A percentile compares a stretch with the other conserved stretches of the same genome.
phyloP scores from a whole-genome alignment of 2,888 invertebrate species.

The Chouioia cunea region DNA sequence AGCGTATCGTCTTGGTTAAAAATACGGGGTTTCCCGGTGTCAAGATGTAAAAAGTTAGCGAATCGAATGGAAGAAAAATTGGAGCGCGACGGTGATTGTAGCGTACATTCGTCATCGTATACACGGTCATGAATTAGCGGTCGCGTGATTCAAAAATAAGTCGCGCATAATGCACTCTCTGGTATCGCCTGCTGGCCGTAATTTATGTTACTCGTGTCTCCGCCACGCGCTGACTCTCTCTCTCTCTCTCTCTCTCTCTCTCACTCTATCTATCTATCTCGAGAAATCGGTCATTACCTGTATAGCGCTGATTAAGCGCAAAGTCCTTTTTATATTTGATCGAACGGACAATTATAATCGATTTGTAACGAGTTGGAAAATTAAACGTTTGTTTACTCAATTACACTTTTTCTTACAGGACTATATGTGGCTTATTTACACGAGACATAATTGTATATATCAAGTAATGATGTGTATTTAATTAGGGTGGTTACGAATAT shows the following conservation, averaged over 20 bases:
- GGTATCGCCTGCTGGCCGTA: constrained; percentile 55
- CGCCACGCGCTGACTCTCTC: neutral
- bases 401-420: constrained; percentile 12
- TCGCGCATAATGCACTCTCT: constrained; percentile 17
- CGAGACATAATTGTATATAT: neutral
- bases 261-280: constrained; percentile 57
- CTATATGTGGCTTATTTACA: no score
- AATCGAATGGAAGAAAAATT: no score
- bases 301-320: neutral
- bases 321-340: constrained; percentile 31
- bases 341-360: constrained; percentile 30
- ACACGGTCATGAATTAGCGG: constrained; percentile 27
- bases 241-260: constrained; percentile 59
- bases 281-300: constrained; percentile 64
- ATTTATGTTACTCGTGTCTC: constrained; percentile 63
- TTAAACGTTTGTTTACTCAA: constrained; percentile 26
- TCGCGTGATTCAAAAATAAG: constrained; percentile 48
- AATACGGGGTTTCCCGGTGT: no score
- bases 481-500: constrained; percentile 15
- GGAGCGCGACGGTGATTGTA: no score
- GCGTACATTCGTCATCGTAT: no score
- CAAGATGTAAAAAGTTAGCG: no score
- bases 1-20: no score
- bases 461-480: constrained; percentile 7
- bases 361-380: constrained; percentile 40